A percentile compares a stretch with the other conserved stretches of the same genome.
Evolutionary conservation across 2,888 invertebrate genomes (phyloP).

Genomic region (Eupeodes luniger): DNA sequence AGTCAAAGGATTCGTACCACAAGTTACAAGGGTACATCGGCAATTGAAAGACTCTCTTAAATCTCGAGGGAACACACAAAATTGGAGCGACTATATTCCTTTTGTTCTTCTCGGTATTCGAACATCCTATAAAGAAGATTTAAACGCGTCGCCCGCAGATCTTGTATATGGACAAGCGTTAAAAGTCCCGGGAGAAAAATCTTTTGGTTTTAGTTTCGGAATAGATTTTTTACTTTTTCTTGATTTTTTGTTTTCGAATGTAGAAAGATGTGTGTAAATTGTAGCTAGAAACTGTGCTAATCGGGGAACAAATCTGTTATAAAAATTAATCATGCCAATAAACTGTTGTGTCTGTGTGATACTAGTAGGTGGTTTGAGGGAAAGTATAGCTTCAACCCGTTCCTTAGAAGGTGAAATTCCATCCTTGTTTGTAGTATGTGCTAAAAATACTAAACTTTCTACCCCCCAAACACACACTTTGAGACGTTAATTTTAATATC

Average conservation of each 20-base stretch:
- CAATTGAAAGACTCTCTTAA: slow-evolving; percentile 1
- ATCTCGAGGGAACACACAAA: neutral
- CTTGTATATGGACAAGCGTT: slow-evolving; percentile 4
- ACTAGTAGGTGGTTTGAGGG: no score
- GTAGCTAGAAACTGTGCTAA: neutral
- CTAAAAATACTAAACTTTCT: no score
- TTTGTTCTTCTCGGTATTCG: slow-evolving; percentile 23
- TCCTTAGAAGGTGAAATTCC: no score
- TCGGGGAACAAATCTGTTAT: neutral
- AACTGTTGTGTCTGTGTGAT: no score
- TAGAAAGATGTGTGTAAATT: neutral
- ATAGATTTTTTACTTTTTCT: neutral
- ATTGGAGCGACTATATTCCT: slow-evolving; percentile 27
- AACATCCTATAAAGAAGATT: neutral
- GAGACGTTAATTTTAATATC: no score
- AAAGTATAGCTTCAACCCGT: no score
- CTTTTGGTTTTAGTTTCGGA: no score
- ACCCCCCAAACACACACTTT: no score
- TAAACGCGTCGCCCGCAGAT: neutral
- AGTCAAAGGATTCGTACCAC: slow-evolving; percentile 13
- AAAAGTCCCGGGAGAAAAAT: neutral
- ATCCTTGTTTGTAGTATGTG: no score
- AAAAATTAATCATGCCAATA: neutral
- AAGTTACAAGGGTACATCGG: neutral
- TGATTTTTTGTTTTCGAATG: neutral